Evolutionary conservation across 2,113 vertebrate species (phyloP).

Genomic region (Indri indri): DNA sequence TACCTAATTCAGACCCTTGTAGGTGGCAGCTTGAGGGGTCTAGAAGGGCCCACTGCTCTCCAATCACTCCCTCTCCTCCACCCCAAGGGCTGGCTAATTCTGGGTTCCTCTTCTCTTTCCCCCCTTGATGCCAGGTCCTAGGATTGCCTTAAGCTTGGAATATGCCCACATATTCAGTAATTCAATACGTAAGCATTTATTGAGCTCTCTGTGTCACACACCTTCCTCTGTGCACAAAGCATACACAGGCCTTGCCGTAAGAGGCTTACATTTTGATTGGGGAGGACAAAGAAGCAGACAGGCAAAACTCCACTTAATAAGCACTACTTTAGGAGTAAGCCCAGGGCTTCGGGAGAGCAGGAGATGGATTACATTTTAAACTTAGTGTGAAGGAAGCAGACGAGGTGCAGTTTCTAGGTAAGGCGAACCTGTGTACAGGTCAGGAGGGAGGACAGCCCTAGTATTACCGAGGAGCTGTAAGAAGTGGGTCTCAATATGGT

Average conservation of each 20-base stretch:
- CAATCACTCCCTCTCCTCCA: background rate
- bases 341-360: background rate
- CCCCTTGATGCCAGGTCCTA: background rate
- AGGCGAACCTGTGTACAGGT: background rate
- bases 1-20: background rate
- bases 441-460: background rate
- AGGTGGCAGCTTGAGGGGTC: background rate
- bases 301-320: background rate
- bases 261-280: background rate
- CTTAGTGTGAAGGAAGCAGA: background rate
- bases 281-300: background rate
- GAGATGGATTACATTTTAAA: background rate
- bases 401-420: background rate
- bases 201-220: background rate
- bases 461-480: background rate
- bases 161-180: background rate
- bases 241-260: background rate
- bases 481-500: background rate
- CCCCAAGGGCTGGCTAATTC: background rate
- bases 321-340: background rate
- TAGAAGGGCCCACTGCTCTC: background rate
- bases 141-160: background rate
- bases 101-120: background rate
- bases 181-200: background rate
- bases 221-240: background rate